Conservation (phyloP, 2,113 vertebrate genomes). For the Cyprinodon brontotheroides region DNA sequence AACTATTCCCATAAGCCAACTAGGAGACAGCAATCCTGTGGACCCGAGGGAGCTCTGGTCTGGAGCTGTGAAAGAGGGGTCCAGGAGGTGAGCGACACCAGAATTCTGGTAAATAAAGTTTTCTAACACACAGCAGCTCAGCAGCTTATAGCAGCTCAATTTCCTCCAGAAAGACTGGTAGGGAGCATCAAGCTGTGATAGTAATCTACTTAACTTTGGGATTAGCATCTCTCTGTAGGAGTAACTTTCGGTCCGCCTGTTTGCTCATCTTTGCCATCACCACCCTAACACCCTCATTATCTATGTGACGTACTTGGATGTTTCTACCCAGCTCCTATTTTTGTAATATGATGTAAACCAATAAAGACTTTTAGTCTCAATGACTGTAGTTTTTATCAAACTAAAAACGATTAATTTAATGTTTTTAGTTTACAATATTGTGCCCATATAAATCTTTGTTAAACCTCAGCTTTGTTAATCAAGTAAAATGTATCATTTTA, state of each 20-base stretch:
- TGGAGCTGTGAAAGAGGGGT: constrained; percentile 10
- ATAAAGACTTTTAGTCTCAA: neutral
- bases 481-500: too few relatives aligned
- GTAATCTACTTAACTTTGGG: constrained; percentile 66
- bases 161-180: constrained; percentile 42
- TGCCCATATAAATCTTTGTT: neutral
- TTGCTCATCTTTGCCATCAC: constrained; percentile 13
- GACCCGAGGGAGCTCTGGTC: too few relatives aligned
- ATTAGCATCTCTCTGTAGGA: constrained; percentile 58
- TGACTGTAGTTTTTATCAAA: neutral
- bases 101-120: constrained; percentile 23
- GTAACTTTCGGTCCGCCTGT: constrained; percentile 34
- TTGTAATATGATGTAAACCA: neutral
- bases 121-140: constrained; percentile 25
- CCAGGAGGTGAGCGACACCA: constrained; percentile 9
- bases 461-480: too few relatives aligned
- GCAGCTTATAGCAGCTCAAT: constrained; percentile 50
- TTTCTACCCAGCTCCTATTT: neutral
- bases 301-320: neutral
- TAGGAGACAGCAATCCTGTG: too few relatives aligned
- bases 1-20: neutral
- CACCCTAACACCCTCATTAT: neutral
- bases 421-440: neutral
- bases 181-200: constrained; percentile 34
- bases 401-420: neutral